Conservation (phyloP, 2,888 invertebrate genomes). For the Phortica okadai region DNA sequence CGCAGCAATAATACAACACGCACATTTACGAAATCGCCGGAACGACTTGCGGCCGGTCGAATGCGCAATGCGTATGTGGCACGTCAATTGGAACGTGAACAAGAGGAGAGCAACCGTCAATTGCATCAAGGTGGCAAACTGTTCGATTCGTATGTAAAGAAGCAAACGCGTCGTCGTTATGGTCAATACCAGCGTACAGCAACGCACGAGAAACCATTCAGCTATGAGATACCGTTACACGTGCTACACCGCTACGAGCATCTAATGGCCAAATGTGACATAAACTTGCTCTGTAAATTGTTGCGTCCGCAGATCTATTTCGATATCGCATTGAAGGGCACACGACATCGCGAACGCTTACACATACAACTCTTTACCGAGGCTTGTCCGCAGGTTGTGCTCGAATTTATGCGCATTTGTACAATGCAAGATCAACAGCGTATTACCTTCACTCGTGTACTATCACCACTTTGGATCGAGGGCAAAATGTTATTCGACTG, state of each 20-base stretch:
- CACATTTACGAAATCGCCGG: slow-evolving; percentile 59
- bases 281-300: slow-evolving; percentile 58
- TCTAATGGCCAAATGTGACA: slow-evolving; percentile 55
- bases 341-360: slow-evolving; percentile 62
- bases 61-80: slow-evolving; percentile 55
- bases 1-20: slow-evolving; percentile 50
- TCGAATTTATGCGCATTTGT: slow-evolving; percentile 69
- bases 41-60: slow-evolving; percentile 58
- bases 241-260: slow-evolving; percentile 66
- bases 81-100: slow-evolving; percentile 53
- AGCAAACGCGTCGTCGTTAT: slow-evolving; percentile 21
- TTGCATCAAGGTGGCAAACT: slow-evolving; percentile 53
- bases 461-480: slow-evolving; percentile 71
- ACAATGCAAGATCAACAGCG: slow-evolving; percentile 41
- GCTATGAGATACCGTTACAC: slow-evolving; percentile 60
- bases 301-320: slow-evolving; percentile 71
- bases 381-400: slow-evolving; percentile 71
- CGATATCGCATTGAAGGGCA: slow-evolving; percentile 59
- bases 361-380: slow-evolving; percentile 71
- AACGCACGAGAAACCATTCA: slow-evolving; percentile 41
- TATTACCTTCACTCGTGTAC: slow-evolving; percentile 62
- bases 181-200: slow-evolving; percentile 27
- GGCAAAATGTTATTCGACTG: slow-evolving; percentile 57
- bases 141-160: slow-evolving; percentile 52
- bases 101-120: slow-evolving; percentile 52